Evolutionary conservation across 1,140 invertebrate genomes (phyloP).

Genomic region (Drosophila navojoa): DNA sequence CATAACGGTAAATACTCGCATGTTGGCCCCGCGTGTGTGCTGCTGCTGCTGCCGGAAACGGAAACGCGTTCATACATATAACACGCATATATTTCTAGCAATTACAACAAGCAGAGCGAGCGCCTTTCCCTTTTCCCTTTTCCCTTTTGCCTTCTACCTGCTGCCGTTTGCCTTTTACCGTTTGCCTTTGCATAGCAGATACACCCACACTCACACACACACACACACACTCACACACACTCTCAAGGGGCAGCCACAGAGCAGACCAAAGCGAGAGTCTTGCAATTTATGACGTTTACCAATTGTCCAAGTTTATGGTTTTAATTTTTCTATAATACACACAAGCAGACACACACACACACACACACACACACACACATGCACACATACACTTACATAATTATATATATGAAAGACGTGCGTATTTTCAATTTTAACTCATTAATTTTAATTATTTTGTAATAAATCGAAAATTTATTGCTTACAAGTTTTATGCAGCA

Average conservation of each 20-base stretch:
- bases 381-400: slow-evolving; percentile 19
- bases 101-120: slow-evolving; percentile 37
- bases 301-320: slow-evolving; percentile 71
- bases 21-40: background rate
- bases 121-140: too few species aligned
- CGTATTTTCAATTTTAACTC: slow-evolving; percentile 78
- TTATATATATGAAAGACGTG: slow-evolving; percentile 53
- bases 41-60: slow-evolving; percentile 40
- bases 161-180: background rate
- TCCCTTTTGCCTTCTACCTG: background rate
- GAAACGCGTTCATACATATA: slow-evolving; percentile 49
- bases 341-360: background rate
- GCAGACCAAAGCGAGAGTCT: slow-evolving; percentile 2
- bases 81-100: slow-evolving; percentile 47
- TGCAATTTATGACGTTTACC: slow-evolving; percentile 53
- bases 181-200: slow-evolving; percentile 39
- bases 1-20: slow-evolving; percentile 36
- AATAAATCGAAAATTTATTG: slow-evolving; percentile 82
- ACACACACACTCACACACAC: background rate
- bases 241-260: background rate
- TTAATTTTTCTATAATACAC: slow-evolving; percentile 52
- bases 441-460: slow-evolving; percentile 82
- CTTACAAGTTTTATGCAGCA: slow-evolving; percentile 72
- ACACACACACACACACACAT: background rate
- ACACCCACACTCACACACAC: background rate